Base-by-base conservation (phyloP, 2,113 vertebrate species). In the Hydrochoerus hydrochaeris region DNA sequence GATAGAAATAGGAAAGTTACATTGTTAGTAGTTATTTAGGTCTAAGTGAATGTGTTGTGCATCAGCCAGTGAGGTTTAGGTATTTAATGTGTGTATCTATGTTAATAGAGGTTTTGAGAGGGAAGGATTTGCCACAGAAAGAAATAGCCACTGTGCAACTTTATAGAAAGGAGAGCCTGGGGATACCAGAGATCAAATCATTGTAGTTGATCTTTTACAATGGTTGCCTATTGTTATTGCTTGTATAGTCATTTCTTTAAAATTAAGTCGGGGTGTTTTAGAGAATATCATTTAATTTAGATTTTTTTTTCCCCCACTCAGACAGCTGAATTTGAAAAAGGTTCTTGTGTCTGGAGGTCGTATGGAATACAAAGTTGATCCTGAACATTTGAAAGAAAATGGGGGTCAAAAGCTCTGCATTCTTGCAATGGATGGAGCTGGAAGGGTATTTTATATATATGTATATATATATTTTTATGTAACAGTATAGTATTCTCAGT, bases 311-410 rank as follows among this genome's bases (percentile, higher is more conserved):
- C 16, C 16, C 5, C 89, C 38, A 95, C 95, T 69, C 90, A 99
- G 99, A 97, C 99, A 99, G 81, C 98, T 99, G 87, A 99, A 99
- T 97, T 98, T 99, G 97, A 99, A 99, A 98, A 99, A 99, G 97
- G 98, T 99, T 97, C 98, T 99, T 97, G 99, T 99, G 49, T 99
- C 98, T 90, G 99, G 99, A 1, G 99, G 99, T 44, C 98, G 96
- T 97, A 98, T 99, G 98, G 99, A 99, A 97, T 99, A 99, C 95
- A 99, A 99, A n/a, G 98, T 99, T 85, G 99, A 99, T 98, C 98
- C 99, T 35, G 99, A 99, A 96, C 97, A 99, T 95, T 98, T 99
- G 58, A 98, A 99, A 73, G 99, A 99, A 97, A 99, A 99, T 71
- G 99, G 98, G 26, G 99, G 99, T 85, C 99, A 99, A 85, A 99